Base-by-base conservation (phyloP, 2,888 invertebrate genomes). In the Tortricodes alternella region DNA sequence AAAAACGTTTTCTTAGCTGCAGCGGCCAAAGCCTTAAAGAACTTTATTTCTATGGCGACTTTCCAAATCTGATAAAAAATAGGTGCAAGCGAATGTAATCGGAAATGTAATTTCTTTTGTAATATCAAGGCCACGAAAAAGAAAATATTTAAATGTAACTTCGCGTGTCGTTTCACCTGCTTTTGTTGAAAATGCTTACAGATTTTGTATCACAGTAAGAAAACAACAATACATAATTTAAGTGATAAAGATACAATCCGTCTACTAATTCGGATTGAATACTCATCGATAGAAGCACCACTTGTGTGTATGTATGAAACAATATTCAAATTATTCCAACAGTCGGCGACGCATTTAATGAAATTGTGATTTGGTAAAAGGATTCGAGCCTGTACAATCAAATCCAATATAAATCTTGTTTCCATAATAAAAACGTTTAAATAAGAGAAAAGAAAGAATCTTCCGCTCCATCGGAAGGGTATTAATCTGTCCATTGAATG, bases 401-500 rank as follows among this genome's bases (percentile, higher is more conserved):
- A 29, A 5, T 29, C 44, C 24, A 44, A 44, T 44, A 43, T 32
- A 11, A 34, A 53, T 46, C 46, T 24, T 37, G 29, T 46, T 46
- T 32, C 23, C 15, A 41, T 34, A 29, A 18, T 32, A 27, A 53
- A 46, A 48, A 41, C 53, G 68, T 70, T 62, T 64, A 64, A 70
- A 68, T 69, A 68, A 67, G 68, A 70, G 73, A 74, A 74, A 74
- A 73, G 72, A 71, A 73, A 77, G 76, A 76, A 73, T 74, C 76
- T 81, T 80, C 71, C 67, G 73, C 68, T 68, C 61, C 65, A 83
- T 77, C 76, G 76, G 72, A 70, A 71, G 73, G 74, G 75, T 78
- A 80, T 84, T 84, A 79, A 84, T 81, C 76, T 81, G 80, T 76
- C 76, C 76, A 73, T 75, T 78, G 78, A 75, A 77, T 79, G 75